Evolutionary conservation across 2,113 vertebrate genomes (phyloP).

Genomic region (Pterocles orientalis): DNA sequence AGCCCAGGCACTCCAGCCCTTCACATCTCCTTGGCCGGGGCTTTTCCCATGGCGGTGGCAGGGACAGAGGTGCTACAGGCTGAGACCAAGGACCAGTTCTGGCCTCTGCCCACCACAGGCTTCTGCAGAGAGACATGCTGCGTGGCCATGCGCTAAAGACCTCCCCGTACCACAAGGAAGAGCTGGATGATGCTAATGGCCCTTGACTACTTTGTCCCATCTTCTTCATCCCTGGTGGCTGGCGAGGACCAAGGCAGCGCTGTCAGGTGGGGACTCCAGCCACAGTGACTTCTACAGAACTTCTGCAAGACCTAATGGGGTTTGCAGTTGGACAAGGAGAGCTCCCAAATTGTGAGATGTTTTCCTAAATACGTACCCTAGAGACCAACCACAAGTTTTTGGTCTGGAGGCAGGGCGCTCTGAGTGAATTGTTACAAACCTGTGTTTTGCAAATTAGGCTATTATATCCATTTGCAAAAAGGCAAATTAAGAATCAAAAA

Average conservation of each 20-base stretch:
- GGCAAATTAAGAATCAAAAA: conserved; percentile 19
- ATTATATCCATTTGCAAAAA: background rate
- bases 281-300: background rate
- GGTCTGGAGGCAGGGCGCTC: background rate
- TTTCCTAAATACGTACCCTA: background rate
- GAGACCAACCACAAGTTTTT: background rate
- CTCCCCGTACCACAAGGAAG: background rate
- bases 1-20: background rate
- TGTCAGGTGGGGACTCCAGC: background rate
- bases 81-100: background rate
- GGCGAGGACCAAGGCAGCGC: background rate
- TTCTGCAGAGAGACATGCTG: background rate
- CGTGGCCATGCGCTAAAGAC: background rate
- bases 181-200: background rate
- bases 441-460: background rate
- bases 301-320: background rate
- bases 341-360: background rate
- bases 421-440: background rate
- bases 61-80: background rate
- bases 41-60: background rate
- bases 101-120: rapidly evolving
- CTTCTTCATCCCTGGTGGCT: background rate
- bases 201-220: background rate
- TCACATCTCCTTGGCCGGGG: background rate
- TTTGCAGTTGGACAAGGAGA: background rate